These are phyloP conservation scores for Plestiodon gilberti DNA, from an alignment of 2,113 vertebrate genomes.

Conservation along the genomic window DNA sequence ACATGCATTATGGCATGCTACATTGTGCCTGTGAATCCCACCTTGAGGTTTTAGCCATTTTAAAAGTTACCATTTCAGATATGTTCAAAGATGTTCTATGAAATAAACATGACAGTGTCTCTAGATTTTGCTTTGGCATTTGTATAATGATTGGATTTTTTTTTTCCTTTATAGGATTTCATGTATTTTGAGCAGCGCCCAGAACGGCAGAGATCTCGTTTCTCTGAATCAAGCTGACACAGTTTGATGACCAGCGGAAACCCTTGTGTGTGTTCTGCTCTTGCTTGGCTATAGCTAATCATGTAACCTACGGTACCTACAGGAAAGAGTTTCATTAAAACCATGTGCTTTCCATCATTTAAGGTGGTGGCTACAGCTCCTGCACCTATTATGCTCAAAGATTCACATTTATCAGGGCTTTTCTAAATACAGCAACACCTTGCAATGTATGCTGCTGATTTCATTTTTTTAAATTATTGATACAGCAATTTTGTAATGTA, in stretches of 20 bases:
- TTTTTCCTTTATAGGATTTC: constrained; percentile 35
- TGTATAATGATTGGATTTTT: constrained; percentile 8
- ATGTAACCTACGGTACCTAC: neutral
- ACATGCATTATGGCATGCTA: no score
- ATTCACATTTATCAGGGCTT: neutral
- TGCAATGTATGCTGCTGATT: no score
- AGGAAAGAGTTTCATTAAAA: neutral
- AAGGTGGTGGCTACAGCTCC: neutral
- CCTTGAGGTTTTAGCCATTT: no score
- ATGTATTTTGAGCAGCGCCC: constrained; percentile 43
- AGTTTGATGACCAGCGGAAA: neutral
- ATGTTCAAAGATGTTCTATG: neutral
- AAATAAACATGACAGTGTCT: neutral
- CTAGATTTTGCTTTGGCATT: neutral
- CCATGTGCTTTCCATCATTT: neutral
- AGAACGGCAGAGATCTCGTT: neutral
- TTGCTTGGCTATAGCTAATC: neutral
- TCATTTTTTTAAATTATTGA: no score
- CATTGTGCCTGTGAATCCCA: no score
- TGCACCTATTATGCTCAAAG: neutral
- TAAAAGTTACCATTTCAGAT: neutral
- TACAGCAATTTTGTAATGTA: no score
- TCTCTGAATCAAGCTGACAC: neutral
- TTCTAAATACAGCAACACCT: neutral
- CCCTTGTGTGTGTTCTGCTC: neutral